Base-by-base conservation (phyloP, 2,113 vertebrate species). In the Cochlearius cochlearius region DNA sequence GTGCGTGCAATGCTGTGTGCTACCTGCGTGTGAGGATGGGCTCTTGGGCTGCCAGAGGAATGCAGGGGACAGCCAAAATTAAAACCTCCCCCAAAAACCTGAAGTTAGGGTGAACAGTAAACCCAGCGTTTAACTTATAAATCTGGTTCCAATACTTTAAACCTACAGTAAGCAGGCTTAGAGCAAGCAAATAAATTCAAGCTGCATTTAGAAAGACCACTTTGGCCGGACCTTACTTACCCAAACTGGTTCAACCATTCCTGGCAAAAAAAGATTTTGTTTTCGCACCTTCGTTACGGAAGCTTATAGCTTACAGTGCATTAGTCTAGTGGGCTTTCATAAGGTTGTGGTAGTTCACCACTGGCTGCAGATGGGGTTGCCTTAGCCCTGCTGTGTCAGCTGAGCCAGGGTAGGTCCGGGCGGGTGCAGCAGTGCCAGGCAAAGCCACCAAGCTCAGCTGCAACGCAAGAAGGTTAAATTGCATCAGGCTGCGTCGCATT, bases 21-120 rank as follows among this genome's bases (percentile, higher is more conserved):
- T 86, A 15, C n/a, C 67, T 41, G 29, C 0, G 0, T 34, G 12
- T 38, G 55, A 80, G 18, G n/a, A 25, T 9, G 27, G 50, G 49
- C 9, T 64, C 68, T 39, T 38, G 30, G 49, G 32, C 53, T 79
- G 43, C 20, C 56, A 53, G 34, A 75, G 34, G 15, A 92, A 77
- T 41, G 36, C 43, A 81, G 49, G 52, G 22, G 14, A 53, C 17
- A 81, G 34, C 9, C 62, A 45, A 55, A 58, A 1, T 43, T 43
- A 52, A 87, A 86, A 53, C 2, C 14, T 56, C 9, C 7, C 36
- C 20, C 13, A 26, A n/a, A 92, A 74, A 8, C 27, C 23, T 52
- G 39, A 49, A 88, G 23, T 34, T 55, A 75, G 17, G 12, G 15
- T 23, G 32, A 91, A 47, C 12, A 72, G 36, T 49, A 91, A 92